A percentile compares a stretch with the other conserved stretches of the same genome.
Evolutionary conservation across 2,888 invertebrate genomes (phyloP).

Genomic region (Imbricaverruca yamaguchii): DNA sequence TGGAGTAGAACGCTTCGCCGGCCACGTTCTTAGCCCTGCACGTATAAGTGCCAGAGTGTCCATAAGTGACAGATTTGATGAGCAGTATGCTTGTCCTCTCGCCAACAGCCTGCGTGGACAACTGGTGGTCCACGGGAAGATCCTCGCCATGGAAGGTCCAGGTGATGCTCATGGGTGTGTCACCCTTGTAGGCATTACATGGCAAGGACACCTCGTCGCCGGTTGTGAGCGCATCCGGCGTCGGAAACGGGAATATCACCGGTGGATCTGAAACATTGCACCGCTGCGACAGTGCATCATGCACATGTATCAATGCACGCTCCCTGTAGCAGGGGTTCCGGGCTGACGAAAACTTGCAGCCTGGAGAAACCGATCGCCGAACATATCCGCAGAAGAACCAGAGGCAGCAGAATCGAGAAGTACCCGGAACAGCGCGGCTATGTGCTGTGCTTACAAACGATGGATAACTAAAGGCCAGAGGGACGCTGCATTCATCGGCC

Average conservation of each 20-base stretch:
- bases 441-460: too few species aligned
- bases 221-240: constrained; percentile 41
- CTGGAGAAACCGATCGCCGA: too few species aligned
- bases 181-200: constrained; percentile 49
- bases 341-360: too few species aligned
- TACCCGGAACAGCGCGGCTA: too few species aligned
- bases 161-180: constrained; percentile 40
- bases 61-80: constrained; percentile 34
- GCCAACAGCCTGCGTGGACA: constrained; percentile 33
- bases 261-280: constrained; percentile 55
- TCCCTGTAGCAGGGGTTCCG: too few species aligned
- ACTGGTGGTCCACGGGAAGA: constrained; percentile 36
- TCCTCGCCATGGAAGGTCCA: constrained; percentile 42
- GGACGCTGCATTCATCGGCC: too few species aligned
- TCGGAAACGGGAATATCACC: constrained; percentile 46
- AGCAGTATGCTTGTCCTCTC: constrained; percentile 35
- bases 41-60: constrained; percentile 36
- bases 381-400: too few species aligned
- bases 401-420: too few species aligned
- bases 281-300: too few species aligned
- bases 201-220: constrained; percentile 71
- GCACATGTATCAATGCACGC: too few species aligned
- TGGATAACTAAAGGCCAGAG: too few species aligned
- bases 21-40: constrained; percentile 35
- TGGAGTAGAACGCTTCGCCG: constrained; percentile 34